phyloP scores from a whole-genome alignment of 2,797 vertebrate species.

The Gouania willdenowi region DNA sequence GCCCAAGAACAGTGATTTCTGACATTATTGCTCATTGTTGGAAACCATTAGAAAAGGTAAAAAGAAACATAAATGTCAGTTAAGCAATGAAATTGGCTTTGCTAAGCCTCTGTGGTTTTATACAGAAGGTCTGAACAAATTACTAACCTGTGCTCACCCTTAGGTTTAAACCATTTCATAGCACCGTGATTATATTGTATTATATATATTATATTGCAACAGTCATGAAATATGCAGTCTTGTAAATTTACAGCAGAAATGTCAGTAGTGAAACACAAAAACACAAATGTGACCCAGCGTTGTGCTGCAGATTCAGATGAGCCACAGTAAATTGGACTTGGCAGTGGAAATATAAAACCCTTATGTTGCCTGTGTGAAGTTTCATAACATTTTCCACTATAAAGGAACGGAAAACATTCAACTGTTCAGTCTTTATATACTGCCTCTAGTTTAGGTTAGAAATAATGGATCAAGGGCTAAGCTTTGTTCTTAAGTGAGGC shows the following conservation, averaged over 20 bases:
- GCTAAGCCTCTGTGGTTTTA: too few species aligned
- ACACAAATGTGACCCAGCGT: slow-evolving; percentile 17
- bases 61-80: neutral
- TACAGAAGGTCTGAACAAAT: slow-evolving; percentile 40
- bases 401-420: neutral
- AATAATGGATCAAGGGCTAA: slow-evolving; percentile 24
- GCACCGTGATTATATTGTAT: slow-evolving; percentile 8
- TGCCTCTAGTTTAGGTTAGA: slow-evolving; percentile 24
- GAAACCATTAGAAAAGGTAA: slow-evolving; percentile 33
- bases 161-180: slow-evolving; percentile 16
- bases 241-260: too few species aligned
- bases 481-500: neutral
- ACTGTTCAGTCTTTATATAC: slow-evolving; percentile 23
- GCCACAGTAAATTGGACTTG: slow-evolving; percentile 1
- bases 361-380: too few species aligned
- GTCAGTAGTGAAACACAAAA: slow-evolving; percentile 44
- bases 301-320: slow-evolving; percentile 8
- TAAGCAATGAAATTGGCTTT: too few species aligned
- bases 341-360: neutral
- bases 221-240: slow-evolving; percentile 28
- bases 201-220: neutral
- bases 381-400: slow-evolving; percentile 1
- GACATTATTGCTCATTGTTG: slow-evolving; percentile 26
- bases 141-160: slow-evolving; percentile 39
- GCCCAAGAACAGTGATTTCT: slow-evolving; percentile 2